Evolutionary conservation across 2,888 invertebrate genomes (phyloP), one percentile per base, ranked within the genome.

Genomic region (Eretmocerus hayati): DNA sequence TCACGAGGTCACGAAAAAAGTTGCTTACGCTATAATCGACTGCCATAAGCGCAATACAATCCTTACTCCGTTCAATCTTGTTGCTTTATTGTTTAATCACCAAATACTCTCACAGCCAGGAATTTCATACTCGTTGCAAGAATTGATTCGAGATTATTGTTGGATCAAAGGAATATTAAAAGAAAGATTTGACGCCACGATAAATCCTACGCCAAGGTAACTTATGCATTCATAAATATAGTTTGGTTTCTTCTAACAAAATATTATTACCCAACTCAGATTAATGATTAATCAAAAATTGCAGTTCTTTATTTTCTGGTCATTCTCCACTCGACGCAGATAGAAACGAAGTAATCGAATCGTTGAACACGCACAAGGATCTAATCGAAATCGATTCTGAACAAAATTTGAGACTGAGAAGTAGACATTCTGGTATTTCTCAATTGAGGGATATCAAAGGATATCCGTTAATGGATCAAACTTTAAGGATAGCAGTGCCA

Each of bases 21-120:
- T 90, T 11, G 89, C 85, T 0, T 78, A 84, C 57, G 76, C 81
- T 62, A 81, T 89, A 40, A 75, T 90, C 37, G 75, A 80, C 5
- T 72, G 77, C 52, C 90, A 91, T 63, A 84, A 89, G 66, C 75
- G 77, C 31, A 76, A 78, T 55, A 80, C 83, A 15, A 78, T 86
- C 1, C 77, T 86, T 15, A 84, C 82, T 0, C 79, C 84, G 19
- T 84, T 89, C 43, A 87, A 89, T 67, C 63, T 90, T 39, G 71
- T 88, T n/a, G 79, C 87, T 2, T 61, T 82, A 41, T 73, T 81
- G 2, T 65, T 84, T 44, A 59, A 74, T 63, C 55, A 80, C 77
- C 73, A 75, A 75, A 59, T 75, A 76, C 62, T 60, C 75, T 44
- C 72, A 67, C 54, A 67, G 62, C 59, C 61, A 19, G 65, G 71